phyloP scores from a whole-genome alignment of 2,888 invertebrate species.

The Orchesellides sinensis region DNA sequence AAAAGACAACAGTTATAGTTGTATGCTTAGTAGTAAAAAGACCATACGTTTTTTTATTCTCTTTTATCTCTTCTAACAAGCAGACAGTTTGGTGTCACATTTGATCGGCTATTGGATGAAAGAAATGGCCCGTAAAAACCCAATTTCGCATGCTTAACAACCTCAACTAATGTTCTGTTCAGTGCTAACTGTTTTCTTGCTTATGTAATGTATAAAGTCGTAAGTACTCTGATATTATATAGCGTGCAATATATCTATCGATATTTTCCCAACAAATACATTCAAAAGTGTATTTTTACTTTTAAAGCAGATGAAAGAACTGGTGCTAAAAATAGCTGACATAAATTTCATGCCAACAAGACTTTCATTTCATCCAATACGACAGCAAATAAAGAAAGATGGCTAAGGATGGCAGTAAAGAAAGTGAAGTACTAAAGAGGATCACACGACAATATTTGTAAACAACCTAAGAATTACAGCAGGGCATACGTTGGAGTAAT shows the following conservation, averaged over 20 bases:
- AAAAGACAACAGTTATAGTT: too few relatives aligned
- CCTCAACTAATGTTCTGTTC: neutral
- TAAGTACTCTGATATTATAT: too few relatives aligned
- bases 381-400: neutral
- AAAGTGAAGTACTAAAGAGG: neutral
- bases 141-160: neutral
- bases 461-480: neutral
- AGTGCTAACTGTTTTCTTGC: neutral
- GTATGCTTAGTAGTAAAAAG: too few relatives aligned
- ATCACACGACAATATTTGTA: neutral
- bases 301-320: too few relatives aligned
- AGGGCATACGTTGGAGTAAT: neutral
- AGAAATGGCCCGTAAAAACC: neutral
- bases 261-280: too few relatives aligned
- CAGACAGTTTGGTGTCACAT: slow-evolving; percentile 17
- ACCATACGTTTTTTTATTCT: neutral
- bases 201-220: neutral
- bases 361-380: slow-evolving; percentile 8
- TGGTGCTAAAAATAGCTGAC: slow-evolving; percentile 10
- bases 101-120: slow-evolving; percentile 12
- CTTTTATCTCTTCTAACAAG: neutral
- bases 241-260: too few relatives aligned
- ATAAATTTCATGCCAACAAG: slow-evolving; percentile 6
- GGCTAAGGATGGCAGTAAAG: neutral
- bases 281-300: too few relatives aligned